Evolutionary conservation across 2,888 invertebrate genomes (phyloP).

Genomic region (Camptogramma bilineatum): DNA sequence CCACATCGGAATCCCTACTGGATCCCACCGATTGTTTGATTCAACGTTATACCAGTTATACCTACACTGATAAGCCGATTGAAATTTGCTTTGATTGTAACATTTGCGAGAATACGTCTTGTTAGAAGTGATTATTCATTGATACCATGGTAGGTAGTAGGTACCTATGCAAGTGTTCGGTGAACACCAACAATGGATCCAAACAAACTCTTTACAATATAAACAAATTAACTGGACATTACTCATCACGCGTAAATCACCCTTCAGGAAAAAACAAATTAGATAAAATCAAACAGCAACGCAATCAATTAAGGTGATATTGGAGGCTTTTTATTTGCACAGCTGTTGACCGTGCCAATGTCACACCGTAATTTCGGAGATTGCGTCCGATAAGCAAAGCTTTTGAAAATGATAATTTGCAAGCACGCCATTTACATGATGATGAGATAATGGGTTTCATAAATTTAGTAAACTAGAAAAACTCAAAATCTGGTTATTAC

Average conservation of each 20-base stretch:
- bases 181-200: too few species aligned
- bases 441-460: background rate
- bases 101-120: background rate
- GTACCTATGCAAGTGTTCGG: too few species aligned
- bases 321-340: constrained; percentile 30
- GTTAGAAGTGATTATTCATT: background rate
- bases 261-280: background rate
- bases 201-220: background rate
- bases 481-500: too few species aligned
- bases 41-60: too few species aligned
- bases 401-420: constrained; percentile 43
- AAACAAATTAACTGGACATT: background rate
- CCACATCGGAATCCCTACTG: too few species aligned
- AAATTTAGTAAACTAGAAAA: background rate
- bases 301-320: constrained; percentile 10
- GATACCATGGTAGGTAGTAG: too few species aligned
- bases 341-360: constrained; percentile 35
- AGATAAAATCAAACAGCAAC: constrained; percentile 12
- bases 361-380: constrained; percentile 42
- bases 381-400: constrained; percentile 41
- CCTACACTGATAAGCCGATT: background rate
- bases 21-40: too few species aligned
- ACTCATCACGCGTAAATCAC: background rate
- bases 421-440: constrained; percentile 18
- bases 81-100: background rate